Percentiles rank a stretch among this genome's conserved stretches.
phyloP scores from a whole-genome alignment of 2,797 vertebrate genomes.

The Myripristis murdjan region DNA sequence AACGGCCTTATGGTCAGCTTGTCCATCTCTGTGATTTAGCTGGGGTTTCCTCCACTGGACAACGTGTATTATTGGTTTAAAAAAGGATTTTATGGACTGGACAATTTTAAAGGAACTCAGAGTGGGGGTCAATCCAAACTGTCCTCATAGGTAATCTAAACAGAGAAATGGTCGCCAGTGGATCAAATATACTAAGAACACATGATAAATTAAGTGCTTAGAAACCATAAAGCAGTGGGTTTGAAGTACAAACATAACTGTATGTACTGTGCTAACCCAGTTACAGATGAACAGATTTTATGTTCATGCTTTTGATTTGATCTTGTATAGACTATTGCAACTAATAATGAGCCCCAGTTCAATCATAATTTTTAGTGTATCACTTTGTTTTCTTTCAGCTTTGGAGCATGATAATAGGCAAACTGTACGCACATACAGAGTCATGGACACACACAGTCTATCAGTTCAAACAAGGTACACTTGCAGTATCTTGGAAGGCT shows the following conservation, averaged over 20 bases:
- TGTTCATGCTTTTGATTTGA: background rate
- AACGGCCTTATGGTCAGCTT: slow-evolving; percentile 75
- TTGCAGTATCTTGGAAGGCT: slow-evolving; percentile 12
- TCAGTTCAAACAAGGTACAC: background rate
- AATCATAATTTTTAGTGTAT: background rate
- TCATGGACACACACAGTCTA: background rate
- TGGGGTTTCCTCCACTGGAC: slow-evolving; percentile 58
- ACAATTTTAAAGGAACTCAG: slow-evolving; percentile 58
- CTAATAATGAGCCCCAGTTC: background rate
- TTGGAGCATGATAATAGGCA: background rate
- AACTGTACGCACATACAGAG: background rate
- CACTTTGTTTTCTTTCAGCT: too few relatives aligned
- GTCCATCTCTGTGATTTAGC: slow-evolving; percentile 73
- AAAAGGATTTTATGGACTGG: slow-evolving; percentile 70
- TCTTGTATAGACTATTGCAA: background rate
- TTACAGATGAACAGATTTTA: background rate
- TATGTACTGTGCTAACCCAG: background rate
- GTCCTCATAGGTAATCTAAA: slow-evolving; percentile 39
- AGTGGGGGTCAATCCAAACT: slow-evolving; percentile 45
- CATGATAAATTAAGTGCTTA: too few relatives aligned
- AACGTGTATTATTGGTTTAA: slow-evolving; percentile 71
- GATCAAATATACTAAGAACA: slow-evolving; percentile 1
- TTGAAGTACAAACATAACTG: slow-evolving; percentile 1
- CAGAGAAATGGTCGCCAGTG: background rate
- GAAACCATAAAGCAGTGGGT: background rate